Evolutionary conservation across 2,797 vertebrate genomes (phyloP).

Genomic region (Xenops minutus): DNA sequence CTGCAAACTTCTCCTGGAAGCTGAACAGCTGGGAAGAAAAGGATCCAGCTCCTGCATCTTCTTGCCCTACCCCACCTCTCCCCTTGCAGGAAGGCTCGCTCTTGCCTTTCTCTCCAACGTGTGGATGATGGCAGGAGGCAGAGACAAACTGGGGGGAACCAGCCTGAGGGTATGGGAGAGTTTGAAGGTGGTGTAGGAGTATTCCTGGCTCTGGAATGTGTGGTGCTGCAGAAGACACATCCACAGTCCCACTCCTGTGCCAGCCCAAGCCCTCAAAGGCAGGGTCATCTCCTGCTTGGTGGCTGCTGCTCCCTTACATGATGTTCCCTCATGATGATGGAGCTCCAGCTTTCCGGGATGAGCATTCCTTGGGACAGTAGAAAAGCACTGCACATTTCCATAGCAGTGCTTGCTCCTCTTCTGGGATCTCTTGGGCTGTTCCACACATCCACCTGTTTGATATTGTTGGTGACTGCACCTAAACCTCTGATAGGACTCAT

Average conservation of each 20-base stretch:
- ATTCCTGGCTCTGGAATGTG: not conserved
- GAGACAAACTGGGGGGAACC: not conserved
- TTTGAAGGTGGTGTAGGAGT: not conserved
- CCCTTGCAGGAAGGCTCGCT: not conserved
- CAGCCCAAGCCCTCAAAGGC: not conserved
- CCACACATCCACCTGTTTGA: not conserved
- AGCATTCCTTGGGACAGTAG: not conserved
- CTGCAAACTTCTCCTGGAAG: not conserved
- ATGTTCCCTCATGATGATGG: not conserved
- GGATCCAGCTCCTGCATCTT: not conserved
- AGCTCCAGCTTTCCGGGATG: not conserved
- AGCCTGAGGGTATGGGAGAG: not conserved
- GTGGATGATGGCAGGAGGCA: not conserved
- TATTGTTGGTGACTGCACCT: not conserved
- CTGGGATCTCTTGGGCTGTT: not conserved
- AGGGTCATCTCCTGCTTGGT: not conserved
- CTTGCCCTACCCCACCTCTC: not conserved
- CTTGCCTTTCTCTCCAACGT: not conserved
- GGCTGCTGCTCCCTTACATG: not conserved
- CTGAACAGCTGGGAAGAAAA: not conserved
- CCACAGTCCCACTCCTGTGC: not conserved
- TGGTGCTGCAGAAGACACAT: not conserved
- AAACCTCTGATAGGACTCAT: not conserved
- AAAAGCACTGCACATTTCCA: not conserved
- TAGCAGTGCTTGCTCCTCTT: not conserved